A percentile compares a stretch with the other conserved stretches of the same genome.
phyloP scores from a whole-genome alignment of 1,140 invertebrate genomes.

The Euborellia annulipes region DNA sequence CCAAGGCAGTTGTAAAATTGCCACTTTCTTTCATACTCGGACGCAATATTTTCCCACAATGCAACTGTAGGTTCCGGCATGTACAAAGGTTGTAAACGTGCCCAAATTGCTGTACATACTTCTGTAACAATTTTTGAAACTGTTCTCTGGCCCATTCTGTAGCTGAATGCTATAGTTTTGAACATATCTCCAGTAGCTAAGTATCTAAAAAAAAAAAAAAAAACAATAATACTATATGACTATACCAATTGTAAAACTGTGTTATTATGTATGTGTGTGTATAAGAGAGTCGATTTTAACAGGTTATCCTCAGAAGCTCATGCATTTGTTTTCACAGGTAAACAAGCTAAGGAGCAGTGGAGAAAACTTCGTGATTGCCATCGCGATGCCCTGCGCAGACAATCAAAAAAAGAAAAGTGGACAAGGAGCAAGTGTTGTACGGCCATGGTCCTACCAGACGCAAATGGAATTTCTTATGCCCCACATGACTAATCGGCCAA shows the following conservation, averaged over 20 bases:
- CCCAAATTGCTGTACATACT: constrained; percentile 21
- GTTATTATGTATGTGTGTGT: no score
- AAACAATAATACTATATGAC: constrained; percentile 5
- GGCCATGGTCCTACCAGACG: no score
- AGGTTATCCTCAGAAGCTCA: no score
- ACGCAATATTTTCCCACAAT: constrained; percentile 6
- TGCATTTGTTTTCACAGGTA: neutral
- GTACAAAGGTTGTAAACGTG: constrained; percentile 15
- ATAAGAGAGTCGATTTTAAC: no score
- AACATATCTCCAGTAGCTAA: constrained; percentile 8
- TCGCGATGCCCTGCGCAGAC: no score
- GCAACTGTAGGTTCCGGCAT: constrained; percentile 12
- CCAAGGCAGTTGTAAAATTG: constrained; percentile 25
- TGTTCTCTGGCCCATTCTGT: constrained; percentile 19
- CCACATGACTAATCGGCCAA: no score
- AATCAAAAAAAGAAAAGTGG: no score
- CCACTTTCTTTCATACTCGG: constrained; percentile 19
- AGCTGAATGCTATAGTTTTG: constrained; percentile 18
- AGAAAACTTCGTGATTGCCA: no score
- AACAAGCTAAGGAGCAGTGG: no score
- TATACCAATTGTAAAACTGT: neutral
- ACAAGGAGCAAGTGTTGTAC: no score
- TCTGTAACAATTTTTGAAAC: constrained; percentile 19
- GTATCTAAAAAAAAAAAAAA: constrained; percentile 6
- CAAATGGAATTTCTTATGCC: no score